phyloP scores from a whole-genome alignment of 2,888 invertebrate genomes.

The Cecidostiba fungosa region DNA sequence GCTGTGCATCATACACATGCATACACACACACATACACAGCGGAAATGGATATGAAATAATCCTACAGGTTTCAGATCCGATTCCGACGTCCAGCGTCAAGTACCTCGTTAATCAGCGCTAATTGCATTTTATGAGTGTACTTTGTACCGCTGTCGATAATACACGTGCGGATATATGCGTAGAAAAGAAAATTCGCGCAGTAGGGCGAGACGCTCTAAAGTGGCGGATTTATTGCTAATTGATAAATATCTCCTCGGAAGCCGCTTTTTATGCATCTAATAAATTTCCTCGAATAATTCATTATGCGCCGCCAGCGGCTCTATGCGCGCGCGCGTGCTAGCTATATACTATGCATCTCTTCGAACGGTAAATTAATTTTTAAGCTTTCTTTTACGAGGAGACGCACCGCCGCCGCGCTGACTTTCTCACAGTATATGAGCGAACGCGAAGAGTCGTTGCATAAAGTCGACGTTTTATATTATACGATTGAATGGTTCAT shows the following conservation, averaged over 20 bases:
- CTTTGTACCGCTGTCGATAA: conserved; percentile 43
- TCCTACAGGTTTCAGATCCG: neutral
- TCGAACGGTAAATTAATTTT: conserved; percentile 56
- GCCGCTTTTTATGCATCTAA: conserved; percentile 34
- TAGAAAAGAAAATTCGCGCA: neutral
- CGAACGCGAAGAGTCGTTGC: neutral
- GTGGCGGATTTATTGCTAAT: conserved; percentile 59
- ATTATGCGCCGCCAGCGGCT: conserved; percentile 39
- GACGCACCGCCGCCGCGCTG: neutral
- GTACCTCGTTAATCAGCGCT: conserved; percentile 46
- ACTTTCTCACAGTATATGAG: conserved; percentile 31
- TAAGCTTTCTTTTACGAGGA: conserved; percentile 20
- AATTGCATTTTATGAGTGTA: conserved; percentile 48
- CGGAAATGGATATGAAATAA: neutral
- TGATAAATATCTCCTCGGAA: conserved; percentile 46
- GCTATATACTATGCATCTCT: neutral
- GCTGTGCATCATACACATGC: neutral
- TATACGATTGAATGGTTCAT: neutral
- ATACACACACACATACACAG: neutral
- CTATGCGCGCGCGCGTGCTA: neutral
- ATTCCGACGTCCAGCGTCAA: neutral
- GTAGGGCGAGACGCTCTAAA: conserved; percentile 10
- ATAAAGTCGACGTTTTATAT: neutral
- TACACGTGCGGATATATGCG: neutral
- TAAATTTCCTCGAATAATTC: conserved; percentile 57